Conservation (phyloP, 2,888 invertebrate genomes). For the Tortrix viridana region DNA sequence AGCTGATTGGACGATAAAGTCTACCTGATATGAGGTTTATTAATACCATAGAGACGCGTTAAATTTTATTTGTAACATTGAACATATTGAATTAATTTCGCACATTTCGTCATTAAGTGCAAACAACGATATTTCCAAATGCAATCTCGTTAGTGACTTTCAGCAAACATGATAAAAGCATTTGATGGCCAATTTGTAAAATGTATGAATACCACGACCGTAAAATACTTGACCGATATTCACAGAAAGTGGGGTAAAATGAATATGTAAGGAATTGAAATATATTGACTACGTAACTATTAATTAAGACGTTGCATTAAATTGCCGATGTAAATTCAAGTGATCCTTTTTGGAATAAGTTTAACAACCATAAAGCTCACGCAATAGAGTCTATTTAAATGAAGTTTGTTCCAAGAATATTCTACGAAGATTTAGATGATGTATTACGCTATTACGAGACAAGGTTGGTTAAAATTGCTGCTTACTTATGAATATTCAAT, state of each 20-base stretch:
- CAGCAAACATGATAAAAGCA: constrained; percentile 27
- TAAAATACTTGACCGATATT: constrained; percentile 36
- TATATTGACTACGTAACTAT: constrained; percentile 55
- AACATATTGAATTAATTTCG: background rate
- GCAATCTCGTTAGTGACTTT: constrained; percentile 18
- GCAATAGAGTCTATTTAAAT: constrained; percentile 18
- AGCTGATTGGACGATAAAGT: too few species aligned
- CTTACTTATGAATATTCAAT: constrained; percentile 33
- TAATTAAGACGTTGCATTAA: constrained; percentile 59
- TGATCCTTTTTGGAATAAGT: constrained; percentile 8
- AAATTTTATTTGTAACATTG: background rate
- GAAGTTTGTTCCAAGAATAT: constrained; percentile 20
- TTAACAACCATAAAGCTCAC: constrained; percentile 4
- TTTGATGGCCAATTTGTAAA: constrained; percentile 26
- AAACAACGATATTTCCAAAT: constrained; percentile 21
- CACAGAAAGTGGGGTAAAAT: constrained; percentile 32
- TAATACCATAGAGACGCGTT: background rate
- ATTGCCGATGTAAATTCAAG: constrained; percentile 60
- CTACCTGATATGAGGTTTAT: too few species aligned
- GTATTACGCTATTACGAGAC: constrained; percentile 31
- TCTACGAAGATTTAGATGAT: constrained; percentile 32
- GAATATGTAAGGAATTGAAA: constrained; percentile 39
- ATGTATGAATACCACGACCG: constrained; percentile 18
- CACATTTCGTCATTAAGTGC: constrained; percentile 17
- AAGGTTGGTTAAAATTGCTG: constrained; percentile 30